Conservation (phyloP, 2,888 invertebrate species). For the Andrena flavipes region DNA sequence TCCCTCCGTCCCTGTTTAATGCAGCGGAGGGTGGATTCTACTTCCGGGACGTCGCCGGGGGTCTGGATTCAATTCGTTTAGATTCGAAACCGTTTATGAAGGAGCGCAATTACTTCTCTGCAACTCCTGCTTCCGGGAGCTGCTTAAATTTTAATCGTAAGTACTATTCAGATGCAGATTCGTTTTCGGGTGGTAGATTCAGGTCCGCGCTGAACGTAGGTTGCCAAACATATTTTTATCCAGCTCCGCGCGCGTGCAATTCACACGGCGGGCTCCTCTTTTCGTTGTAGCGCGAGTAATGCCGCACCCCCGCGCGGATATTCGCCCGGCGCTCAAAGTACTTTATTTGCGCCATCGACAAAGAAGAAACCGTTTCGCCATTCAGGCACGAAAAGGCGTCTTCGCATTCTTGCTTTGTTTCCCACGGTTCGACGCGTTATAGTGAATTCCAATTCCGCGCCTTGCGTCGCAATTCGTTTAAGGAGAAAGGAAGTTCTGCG, state of each 20-base stretch:
- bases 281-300: conserved; percentile 1
- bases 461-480: conserved; percentile 26
- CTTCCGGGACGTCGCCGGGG: background rate
- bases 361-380: conserved; percentile 1
- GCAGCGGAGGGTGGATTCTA: background rate
- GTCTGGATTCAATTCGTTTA: background rate
- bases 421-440: conserved; percentile 26
- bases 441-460: conserved; percentile 33
- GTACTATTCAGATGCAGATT: too few relatives aligned
- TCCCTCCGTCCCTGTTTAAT: conserved; percentile 7
- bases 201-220: too few relatives aligned
- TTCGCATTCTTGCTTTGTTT: conserved; percentile 28
- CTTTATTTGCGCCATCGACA: conserved; percentile 31
- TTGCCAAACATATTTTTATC: too few relatives aligned
- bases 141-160: too few relatives aligned
- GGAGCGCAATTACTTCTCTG: background rate
- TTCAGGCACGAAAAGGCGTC: conserved; percentile 13
- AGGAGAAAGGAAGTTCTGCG: background rate
- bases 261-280: too few relatives aligned
- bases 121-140: background rate
- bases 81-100: background rate
- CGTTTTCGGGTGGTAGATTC: too few relatives aligned
- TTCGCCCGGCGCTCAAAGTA: conserved; percentile 5
- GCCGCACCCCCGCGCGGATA: background rate
- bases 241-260: too few relatives aligned